phyloP scores from a whole-genome alignment of 2,888 invertebrate genomes.

The Lepetodrilus schrolli region DNA sequence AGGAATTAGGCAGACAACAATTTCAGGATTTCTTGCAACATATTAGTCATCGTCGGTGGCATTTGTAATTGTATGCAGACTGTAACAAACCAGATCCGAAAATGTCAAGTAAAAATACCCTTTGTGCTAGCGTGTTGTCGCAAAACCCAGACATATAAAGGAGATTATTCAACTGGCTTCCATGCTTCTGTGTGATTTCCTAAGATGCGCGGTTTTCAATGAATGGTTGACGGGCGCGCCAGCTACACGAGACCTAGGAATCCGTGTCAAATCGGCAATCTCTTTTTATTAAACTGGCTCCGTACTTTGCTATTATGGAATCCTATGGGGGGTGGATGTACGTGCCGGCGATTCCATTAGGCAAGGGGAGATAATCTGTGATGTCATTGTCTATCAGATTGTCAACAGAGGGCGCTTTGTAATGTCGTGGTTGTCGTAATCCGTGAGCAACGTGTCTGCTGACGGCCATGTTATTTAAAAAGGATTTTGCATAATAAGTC shows the following conservation, averaged over 20 bases:
- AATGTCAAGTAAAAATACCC: too few relatives aligned
- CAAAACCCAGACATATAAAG: too few relatives aligned
- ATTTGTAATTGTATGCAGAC: too few relatives aligned
- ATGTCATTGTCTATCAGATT: background rate
- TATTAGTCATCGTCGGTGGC: too few relatives aligned
- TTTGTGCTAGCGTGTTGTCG: too few relatives aligned
- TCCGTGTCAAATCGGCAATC: background rate
- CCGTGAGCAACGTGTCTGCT: background rate
- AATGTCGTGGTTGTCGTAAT: slow-evolving; percentile 14
- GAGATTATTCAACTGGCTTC: too few relatives aligned
- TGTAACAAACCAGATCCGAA: too few relatives aligned
- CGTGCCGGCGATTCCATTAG: background rate
- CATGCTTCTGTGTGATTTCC: too few relatives aligned
- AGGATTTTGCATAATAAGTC: background rate
- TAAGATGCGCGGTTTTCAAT: too few relatives aligned
- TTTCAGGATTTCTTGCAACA: too few relatives aligned
- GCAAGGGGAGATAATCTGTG: background rate
- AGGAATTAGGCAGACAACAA: too few relatives aligned
- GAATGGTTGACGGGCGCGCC: too few relatives aligned
- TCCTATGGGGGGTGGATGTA: background rate
- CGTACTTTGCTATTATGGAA: background rate
- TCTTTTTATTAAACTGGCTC: background rate
- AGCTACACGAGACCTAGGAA: background rate
- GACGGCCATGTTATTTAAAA: slow-evolving; percentile 3
- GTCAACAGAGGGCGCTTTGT: background rate